Evolutionary conservation across 2,888 invertebrate species (phyloP).

Genomic region (Orthonychiurus folsomi): DNA sequence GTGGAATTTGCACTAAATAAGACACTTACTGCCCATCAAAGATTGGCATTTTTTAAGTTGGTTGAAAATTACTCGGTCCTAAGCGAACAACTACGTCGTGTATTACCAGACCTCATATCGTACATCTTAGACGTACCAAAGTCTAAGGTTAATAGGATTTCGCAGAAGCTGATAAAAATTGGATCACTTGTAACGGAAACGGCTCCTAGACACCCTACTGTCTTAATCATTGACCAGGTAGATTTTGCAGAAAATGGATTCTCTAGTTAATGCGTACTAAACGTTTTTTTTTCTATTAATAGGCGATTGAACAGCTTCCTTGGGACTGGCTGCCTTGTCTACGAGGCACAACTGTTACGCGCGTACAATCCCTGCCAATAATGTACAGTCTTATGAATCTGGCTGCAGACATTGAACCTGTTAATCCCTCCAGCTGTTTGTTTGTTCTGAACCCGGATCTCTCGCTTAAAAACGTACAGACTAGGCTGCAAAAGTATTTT

Average conservation of each 20-base stretch:
- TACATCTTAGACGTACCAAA: constrained; percentile 19
- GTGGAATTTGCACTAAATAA: constrained; percentile 17
- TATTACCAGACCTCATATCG: constrained; percentile 13
- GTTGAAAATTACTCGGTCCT: constrained; percentile 32
- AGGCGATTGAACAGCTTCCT: constrained; percentile 66
- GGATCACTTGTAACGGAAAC: constrained; percentile 13
- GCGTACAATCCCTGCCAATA: constrained; percentile 58
- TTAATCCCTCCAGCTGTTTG: constrained; percentile 41
- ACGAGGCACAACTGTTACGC: constrained; percentile 57
- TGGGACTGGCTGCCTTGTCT: constrained; percentile 67
- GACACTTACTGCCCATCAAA: constrained; percentile 17
- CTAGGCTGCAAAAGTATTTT: constrained; percentile 51
- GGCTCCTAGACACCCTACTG: constrained; percentile 28
- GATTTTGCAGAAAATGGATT: background rate
- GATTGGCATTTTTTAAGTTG: constrained; percentile 29
- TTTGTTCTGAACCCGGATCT: constrained; percentile 65
- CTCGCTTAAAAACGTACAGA: constrained; percentile 57
- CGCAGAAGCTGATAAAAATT: constrained; percentile 19
- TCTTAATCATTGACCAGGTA: constrained; percentile 35
- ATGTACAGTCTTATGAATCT: constrained; percentile 41
- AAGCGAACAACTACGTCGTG: background rate
- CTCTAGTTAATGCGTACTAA: background rate
- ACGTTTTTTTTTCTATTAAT: constrained; percentile 35
- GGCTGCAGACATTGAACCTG: constrained; percentile 20
- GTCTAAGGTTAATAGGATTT: constrained; percentile 10